Evolutionary conservation across 2,113 vertebrate species (phyloP).

Genomic region (Lepisosteus oculatus): DNA sequence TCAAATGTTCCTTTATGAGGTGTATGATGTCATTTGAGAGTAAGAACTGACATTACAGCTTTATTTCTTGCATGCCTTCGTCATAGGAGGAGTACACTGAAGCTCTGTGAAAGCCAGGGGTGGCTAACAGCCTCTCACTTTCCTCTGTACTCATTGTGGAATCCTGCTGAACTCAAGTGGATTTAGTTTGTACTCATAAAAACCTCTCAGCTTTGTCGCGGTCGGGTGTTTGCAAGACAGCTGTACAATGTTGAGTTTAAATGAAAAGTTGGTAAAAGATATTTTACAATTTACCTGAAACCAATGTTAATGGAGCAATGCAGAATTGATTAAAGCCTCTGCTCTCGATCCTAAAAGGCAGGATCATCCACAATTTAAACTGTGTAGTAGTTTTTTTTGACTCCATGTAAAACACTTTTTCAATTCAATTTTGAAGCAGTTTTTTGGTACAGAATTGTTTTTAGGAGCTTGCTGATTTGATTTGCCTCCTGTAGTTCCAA

Average conservation of each 20-base stretch:
- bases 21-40: background rate
- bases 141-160: constrained; percentile 15
- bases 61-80: constrained; percentile 1
- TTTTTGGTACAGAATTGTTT: no score
- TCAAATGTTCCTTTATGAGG: no score
- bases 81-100: constrained; percentile 19
- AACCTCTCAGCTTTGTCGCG: constrained; percentile 5
- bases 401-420: no score
- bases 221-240: constrained; percentile 7
- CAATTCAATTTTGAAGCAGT: no score
- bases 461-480: no score
- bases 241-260: background rate
- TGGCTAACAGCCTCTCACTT: constrained; percentile 20
- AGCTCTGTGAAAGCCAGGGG: constrained; percentile 6
- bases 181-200: background rate
- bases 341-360: background rate
- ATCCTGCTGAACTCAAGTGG: constrained; percentile 21
- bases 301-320: constrained; percentile 23
- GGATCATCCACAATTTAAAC: background rate
- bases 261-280: constrained; percentile 6
- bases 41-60: background rate
- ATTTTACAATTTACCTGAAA: constrained; percentile 26
- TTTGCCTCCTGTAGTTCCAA: no score
- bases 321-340: constrained; percentile 10
- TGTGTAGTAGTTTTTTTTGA: no score